phyloP scores from a whole-genome alignment of 2,888 invertebrate species.

The Escarpia spicata region DNA sequence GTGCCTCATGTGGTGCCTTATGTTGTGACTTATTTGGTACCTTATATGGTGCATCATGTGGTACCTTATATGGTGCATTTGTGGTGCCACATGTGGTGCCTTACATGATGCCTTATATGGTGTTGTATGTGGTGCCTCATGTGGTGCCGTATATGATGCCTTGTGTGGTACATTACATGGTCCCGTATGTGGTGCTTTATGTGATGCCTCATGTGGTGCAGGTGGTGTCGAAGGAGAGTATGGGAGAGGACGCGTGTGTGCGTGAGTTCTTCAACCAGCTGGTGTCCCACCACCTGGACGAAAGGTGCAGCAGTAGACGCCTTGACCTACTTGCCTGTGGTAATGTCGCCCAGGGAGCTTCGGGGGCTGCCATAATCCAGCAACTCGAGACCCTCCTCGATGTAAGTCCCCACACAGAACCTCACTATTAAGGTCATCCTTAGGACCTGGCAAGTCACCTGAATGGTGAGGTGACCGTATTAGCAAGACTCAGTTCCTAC shows the following conservation, averaged over 20 bases:
- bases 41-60: slow-evolving; percentile 46
- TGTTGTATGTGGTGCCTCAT: background rate
- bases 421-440: background rate
- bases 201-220: slow-evolving; percentile 37
- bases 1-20: background rate
- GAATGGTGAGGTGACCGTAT: no score
- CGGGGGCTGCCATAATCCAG: slow-evolving; percentile 46
- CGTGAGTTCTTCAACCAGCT: slow-evolving; percentile 59
- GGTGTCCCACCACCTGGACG: slow-evolving; percentile 51
- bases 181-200: slow-evolving; percentile 32
- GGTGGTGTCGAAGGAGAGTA: slow-evolving; percentile 55
- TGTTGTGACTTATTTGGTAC: slow-evolving; percentile 49
- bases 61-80: slow-evolving; percentile 40
- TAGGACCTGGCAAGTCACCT: no score
- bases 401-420: slow-evolving; percentile 42
- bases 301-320: slow-evolving; percentile 43
- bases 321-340: slow-evolving; percentile 59
- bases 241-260: slow-evolving; percentile 52
- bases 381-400: slow-evolving; percentile 49
- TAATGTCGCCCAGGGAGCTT: background rate
- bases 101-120: slow-evolving; percentile 49
- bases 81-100: slow-evolving; percentile 53
- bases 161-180: slow-evolving; percentile 52
- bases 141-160: slow-evolving; percentile 52
- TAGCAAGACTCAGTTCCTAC: no score